These are phyloP conservation scores for Anguilla megastoma DNA, from an alignment of 2,797 vertebrate species.

Conservation along the genomic window DNA sequence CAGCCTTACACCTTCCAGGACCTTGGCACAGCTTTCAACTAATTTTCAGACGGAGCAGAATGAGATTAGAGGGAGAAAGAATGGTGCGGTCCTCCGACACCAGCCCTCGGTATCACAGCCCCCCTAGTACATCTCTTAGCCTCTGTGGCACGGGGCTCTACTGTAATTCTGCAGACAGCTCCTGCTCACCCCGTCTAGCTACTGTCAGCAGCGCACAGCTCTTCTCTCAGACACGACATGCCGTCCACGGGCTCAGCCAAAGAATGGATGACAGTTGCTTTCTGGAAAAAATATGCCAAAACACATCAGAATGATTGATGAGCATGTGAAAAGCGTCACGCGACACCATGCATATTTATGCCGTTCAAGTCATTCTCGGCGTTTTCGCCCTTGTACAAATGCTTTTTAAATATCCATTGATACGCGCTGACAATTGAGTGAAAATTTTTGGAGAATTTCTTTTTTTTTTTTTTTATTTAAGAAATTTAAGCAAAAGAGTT, in stretches of 20 bases:
- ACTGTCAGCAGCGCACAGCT: constrained; percentile 53
- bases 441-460: not conserved
- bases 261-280: constrained; percentile 19
- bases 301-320: constrained; percentile 17
- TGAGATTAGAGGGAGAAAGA: constrained; percentile 22
- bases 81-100: constrained; percentile 41
- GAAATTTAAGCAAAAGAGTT: not conserved
- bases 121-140: constrained; percentile 41
- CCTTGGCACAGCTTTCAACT: constrained; percentile 6
- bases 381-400: not conserved
- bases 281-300: not conserved
- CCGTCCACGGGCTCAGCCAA: constrained; percentile 24
- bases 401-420: not conserved
- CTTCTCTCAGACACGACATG: constrained; percentile 53
- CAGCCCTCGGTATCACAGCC: constrained; percentile 42
- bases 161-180: constrained; percentile 42
- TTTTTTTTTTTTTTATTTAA: not conserved
- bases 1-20: constrained; percentile 3
- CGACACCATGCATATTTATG: not conserved
- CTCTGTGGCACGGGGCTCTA: constrained; percentile 21
- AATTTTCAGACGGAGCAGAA: constrained; percentile 7
- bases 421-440: not conserved
- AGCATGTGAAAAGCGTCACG: not conserved
- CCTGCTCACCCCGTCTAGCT: constrained; percentile 44
- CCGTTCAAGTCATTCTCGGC: not conserved